Evolutionary conservation across 2,797 vertebrate genomes (phyloP), one percentile per base, ranked within the genome.

Genomic region (Coregonus suidteri): DNA sequence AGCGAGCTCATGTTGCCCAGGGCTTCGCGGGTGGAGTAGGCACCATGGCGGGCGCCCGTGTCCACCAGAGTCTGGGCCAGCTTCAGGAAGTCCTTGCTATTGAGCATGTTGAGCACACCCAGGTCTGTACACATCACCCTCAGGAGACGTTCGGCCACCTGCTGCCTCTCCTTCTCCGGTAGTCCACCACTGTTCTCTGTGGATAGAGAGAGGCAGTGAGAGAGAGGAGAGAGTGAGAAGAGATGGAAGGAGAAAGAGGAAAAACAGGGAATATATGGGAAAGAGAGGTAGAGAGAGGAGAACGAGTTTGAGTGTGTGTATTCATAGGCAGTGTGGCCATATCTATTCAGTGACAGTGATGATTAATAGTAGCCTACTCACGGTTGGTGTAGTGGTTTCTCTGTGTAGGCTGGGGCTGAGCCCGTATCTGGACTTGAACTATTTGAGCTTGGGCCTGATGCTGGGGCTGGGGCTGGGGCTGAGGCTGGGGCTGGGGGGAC

Each of bases 41-140:
- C 96, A 0, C 98, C 98, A 0, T 99, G 98, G 78, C 97, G 97
- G 77, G 98, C 96, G 0, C 98, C 98, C 0, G 97, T 97, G 79
- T 99, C 98, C 82, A 99, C 97, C n/a, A 99, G 93, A 1, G 97
- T 97, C 92, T 99, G 98, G 0, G 98, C 97, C 88, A 99, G 89
- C 92, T 99, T 99, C 68, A 99, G 94, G 92, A 99, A 99, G 84
- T 99, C 98, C 90, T 99, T 99, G 74, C 97, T 96, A 4, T 96
- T 97, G 84, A 99, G 90, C 88, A 98, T 96, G 0, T 95, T 96
- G 62, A 99, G 94, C 0, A 97, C 95, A 31, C 96, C 96, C 15
- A 99, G 95, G 90, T 99, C 98, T 0, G 96, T 94, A 1, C 97
- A 99, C 97, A 99, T 98, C 81, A 99, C 96, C 83, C 97, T 93